Percentiles rank a stretch among this genome's conserved stretches.
These are phyloP conservation scores for Oscheius sp. DNA, from an alignment of 2,888 invertebrate genomes.

Conservation along the genomic window DNA sequence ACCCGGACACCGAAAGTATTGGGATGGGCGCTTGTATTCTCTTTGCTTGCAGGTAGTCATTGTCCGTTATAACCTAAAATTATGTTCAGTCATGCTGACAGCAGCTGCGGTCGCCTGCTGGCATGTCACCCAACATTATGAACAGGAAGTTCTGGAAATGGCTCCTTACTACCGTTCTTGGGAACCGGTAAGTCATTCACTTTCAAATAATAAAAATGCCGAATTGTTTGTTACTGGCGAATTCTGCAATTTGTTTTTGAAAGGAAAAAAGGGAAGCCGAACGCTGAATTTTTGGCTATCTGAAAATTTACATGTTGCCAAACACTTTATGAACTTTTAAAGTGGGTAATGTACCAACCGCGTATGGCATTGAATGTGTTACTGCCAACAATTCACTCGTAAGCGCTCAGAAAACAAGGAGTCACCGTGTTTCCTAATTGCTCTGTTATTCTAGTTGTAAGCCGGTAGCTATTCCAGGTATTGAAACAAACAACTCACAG, in stretches of 20 bases:
- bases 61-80: not conserved
- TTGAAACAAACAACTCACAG: conserved; percentile 63
- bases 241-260: not conserved
- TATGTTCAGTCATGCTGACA: conserved; percentile 79
- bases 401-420: not conserved
- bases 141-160: conserved; percentile 91
- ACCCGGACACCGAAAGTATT: conserved; percentile 92
- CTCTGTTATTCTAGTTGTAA: not conserved
- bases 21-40: conserved; percentile 90
- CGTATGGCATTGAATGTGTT: not conserved
- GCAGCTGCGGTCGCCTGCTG: conserved; percentile 92
- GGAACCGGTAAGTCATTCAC: conserved; percentile 75
- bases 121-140: conserved; percentile 83
- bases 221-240: not conserved
- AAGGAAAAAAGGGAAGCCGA: no score
- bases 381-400: not conserved
- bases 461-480: conserved; percentile 51
- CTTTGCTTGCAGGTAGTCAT: conserved; percentile 86
- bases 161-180: conserved; percentile 92
- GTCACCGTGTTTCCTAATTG: not conserved
- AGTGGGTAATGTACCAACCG: not conserved
- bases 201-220: not conserved
- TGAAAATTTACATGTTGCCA: no score
- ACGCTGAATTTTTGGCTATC: no score
- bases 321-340: not conserved